Conservation (phyloP, 2,797 vertebrate genomes). For the Monodelphis domestica region DNA sequence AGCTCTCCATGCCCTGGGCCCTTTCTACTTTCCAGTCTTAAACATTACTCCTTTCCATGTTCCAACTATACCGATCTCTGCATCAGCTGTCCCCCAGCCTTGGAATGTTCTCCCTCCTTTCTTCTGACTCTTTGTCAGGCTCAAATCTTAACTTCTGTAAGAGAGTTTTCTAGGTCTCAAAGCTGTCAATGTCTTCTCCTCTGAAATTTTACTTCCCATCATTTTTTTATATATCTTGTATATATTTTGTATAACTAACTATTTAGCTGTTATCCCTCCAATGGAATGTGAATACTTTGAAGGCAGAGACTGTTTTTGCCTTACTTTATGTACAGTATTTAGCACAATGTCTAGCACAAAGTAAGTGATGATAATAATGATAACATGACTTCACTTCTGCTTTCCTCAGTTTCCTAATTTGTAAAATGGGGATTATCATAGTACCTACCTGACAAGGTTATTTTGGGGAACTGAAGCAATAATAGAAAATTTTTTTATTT, state of each 20-base stretch:
- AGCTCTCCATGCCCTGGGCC: not conserved
- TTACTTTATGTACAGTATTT: not conserved
- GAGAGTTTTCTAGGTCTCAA: not conserved
- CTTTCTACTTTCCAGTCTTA: not conserved
- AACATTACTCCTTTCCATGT: not conserved
- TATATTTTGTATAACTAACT: not conserved
- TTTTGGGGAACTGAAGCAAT: not conserved
- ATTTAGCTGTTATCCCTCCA: not conserved
- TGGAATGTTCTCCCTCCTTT: not conserved
- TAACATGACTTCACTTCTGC: not conserved
- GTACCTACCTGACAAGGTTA: not conserved
- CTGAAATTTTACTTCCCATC: not conserved
- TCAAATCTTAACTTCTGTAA: not conserved
- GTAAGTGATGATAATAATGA: not conserved
- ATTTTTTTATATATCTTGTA: not conserved
- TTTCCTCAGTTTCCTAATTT: not conserved
- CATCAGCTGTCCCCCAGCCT: not conserved
- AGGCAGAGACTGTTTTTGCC: not conserved
- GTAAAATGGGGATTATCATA: not conserved
- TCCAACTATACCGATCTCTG: not conserved
- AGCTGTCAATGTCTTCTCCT: not conserved
- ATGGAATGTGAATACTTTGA: not conserved
- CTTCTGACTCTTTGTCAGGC: not conserved
- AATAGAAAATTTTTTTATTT: not conserved
- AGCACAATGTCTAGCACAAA: not conserved